A percentile compares a stretch with the other conserved stretches of the same genome.
Conservation (phyloP, 2,113 vertebrate genomes). For the Gobius niger region DNA sequence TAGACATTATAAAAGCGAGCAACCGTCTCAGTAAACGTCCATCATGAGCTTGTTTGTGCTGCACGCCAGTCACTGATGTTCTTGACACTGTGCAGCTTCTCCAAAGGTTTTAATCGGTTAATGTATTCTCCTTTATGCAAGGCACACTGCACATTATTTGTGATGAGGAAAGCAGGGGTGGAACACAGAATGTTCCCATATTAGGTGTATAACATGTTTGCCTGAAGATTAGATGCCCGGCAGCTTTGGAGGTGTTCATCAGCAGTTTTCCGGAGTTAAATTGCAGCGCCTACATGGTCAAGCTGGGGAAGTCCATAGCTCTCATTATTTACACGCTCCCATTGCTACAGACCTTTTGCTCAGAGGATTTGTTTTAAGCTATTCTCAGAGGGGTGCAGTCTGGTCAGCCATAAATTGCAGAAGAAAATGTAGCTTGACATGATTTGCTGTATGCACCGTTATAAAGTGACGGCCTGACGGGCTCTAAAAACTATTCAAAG, state of each 20-base stretch:
- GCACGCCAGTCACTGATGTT: constrained; percentile 43
- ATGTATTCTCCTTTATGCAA: constrained; percentile 51
- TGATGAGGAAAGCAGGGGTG: constrained; percentile 47
- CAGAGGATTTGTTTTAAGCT: background rate
- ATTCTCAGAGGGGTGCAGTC: background rate
- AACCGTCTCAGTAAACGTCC: constrained; percentile 38
- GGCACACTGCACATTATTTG: constrained; percentile 51
- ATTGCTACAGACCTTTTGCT: background rate
- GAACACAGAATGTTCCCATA: constrained; percentile 43
- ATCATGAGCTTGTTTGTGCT: constrained; percentile 22
- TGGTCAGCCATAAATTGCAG: background rate
- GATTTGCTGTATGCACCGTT: no score
- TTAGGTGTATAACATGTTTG: constrained; percentile 26
- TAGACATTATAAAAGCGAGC: constrained; percentile 1
- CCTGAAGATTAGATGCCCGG: constrained; percentile 32
- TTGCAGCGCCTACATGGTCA: constrained; percentile 9
- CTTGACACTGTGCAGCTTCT: constrained; percentile 44
- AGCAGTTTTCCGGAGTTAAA: constrained; percentile 28
- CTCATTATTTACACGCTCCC: constrained; percentile 5
- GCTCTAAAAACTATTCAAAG: no score
- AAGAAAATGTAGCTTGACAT: no score
- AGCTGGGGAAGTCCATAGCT: constrained; percentile 1
- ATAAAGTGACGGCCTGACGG: no score
- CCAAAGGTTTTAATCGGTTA: constrained; percentile 46
- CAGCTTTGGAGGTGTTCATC: constrained; percentile 34